A percentile compares a stretch with the other conserved stretches of the same genome.
phyloP scores from a whole-genome alignment of 2,888 invertebrate species.

The Liposcelis brunnea region DNA sequence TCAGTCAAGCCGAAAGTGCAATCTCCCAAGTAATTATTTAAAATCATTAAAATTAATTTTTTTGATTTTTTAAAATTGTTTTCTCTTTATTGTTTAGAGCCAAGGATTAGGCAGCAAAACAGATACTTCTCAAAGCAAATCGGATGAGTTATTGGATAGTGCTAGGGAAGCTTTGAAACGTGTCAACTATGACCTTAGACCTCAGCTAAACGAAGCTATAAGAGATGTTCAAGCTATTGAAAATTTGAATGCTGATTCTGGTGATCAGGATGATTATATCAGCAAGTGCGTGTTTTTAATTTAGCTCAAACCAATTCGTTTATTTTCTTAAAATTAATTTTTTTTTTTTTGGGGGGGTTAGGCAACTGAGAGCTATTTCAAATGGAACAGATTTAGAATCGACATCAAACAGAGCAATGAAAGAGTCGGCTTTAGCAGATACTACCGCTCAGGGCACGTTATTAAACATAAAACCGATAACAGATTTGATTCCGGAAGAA shows the following conservation, averaged over 20 bases:
- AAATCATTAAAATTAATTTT: too few relatives aligned
- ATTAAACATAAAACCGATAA: conserved; percentile 29
- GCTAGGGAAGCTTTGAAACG: conserved; percentile 28
- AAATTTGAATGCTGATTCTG: too few relatives aligned
- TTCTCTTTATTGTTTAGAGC: conserved; percentile 25
- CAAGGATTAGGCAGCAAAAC: conserved; percentile 35
- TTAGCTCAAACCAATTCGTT: too few relatives aligned
- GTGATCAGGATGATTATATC: conserved; percentile 29
- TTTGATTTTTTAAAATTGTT: conserved; percentile 5
- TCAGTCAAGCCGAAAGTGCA: conserved; percentile 25
- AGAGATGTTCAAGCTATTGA: conserved; percentile 32
- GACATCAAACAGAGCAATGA: conserved; percentile 22
- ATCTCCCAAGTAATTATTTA: not conserved
- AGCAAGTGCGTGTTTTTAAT: conserved; percentile 28
- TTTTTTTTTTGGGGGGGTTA: conserved; percentile 16
- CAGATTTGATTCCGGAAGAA: conserved; percentile 39
- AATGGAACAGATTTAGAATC: conserved; percentile 22
- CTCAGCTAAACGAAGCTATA: conserved; percentile 39
- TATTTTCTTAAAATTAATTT: too few relatives aligned
- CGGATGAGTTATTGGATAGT: conserved; percentile 27
- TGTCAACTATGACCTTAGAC: conserved; percentile 31
- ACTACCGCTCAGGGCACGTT: conserved; percentile 24
- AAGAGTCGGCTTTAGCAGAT: conserved; percentile 15
- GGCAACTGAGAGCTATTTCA: conserved; percentile 25
- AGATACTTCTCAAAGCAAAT: conserved; percentile 28